Percentiles rank a stretch among this genome's conserved stretches.
Conservation (phyloP, 1,140 invertebrate species). For the Bombus turneri region DNA sequence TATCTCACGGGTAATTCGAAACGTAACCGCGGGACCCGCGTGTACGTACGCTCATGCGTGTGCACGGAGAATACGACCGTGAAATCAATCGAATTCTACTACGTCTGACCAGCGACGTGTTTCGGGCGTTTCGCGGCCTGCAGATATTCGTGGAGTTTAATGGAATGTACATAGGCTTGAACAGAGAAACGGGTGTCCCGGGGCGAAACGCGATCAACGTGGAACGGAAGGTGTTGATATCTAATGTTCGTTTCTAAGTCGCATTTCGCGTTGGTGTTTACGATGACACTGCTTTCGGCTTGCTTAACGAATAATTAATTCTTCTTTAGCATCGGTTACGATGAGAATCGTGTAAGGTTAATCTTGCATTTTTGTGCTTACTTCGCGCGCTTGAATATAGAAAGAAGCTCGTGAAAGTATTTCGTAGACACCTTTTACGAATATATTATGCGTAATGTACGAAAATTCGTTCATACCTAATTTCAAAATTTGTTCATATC, state of each 20-base stretch:
- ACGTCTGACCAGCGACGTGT: not conserved
- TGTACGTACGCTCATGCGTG: not conserved
- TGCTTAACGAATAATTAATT: slow-evolving; percentile 16
- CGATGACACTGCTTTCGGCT: not conserved
- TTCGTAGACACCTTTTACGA: too few species aligned
- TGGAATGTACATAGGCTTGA: not conserved
- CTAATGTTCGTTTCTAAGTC: slow-evolving; percentile 38
- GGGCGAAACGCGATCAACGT: not conserved
- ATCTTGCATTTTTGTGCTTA: not conserved
- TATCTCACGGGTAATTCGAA: slow-evolving; percentile 70
- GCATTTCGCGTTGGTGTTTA: slow-evolving; percentile 1
- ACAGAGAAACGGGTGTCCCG: too few species aligned
- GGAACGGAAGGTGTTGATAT: not conserved
- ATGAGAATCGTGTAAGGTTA: not conserved
- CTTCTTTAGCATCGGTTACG: not conserved
- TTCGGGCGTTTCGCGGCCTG: not conserved
- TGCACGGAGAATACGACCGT: not conserved
- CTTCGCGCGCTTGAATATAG: not conserved
- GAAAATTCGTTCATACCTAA: too few species aligned
- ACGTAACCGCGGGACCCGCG: slow-evolving; percentile 12
- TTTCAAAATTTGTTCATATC: too few species aligned
- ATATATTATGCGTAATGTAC: too few species aligned
- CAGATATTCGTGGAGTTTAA: too few species aligned
- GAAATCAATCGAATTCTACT: slow-evolving; percentile 58
- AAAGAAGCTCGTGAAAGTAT: not conserved